Percentiles rank a stretch among this genome's conserved stretches.
Conservation (phyloP, 2,888 invertebrate species). For the Nudaria mundana region DNA sequence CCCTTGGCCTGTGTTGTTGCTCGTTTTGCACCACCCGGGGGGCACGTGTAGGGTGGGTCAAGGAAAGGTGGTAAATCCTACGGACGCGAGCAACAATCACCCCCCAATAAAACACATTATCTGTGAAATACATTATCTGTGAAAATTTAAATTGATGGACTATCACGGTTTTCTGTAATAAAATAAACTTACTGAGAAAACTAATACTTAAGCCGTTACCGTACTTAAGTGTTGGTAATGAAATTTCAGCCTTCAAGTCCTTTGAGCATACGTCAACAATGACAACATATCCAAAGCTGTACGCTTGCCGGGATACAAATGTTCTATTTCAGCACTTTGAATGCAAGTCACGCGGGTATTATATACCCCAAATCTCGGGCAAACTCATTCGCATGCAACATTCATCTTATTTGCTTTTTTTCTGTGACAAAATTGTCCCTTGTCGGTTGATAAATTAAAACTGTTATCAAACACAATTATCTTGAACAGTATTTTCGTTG, state of each 20-base stretch:
- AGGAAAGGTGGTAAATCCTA: no score
- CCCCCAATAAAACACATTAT: no score
- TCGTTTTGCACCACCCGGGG: no score
- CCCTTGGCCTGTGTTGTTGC: no score
- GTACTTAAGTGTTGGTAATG: neutral
- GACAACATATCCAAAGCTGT: slow-evolving; percentile 7
- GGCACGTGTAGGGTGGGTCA: no score
- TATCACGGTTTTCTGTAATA: no score
- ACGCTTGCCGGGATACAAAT: slow-evolving; percentile 34
- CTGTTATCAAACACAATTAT: slow-evolving; percentile 27
- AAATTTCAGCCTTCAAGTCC: neutral
- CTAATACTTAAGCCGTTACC: no score
- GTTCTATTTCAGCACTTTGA: slow-evolving; percentile 20
- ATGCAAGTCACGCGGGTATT: slow-evolving; percentile 32
- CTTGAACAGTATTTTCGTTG: slow-evolving; percentile 24
- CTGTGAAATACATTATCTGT: no score
- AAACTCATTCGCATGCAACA: slow-evolving; percentile 45
- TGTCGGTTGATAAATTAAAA: slow-evolving; percentile 26
- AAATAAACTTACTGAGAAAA: no score
- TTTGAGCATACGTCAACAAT: slow-evolving; percentile 1
- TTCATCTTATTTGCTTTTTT: slow-evolving; percentile 43
- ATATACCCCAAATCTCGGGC: slow-evolving; percentile 26
- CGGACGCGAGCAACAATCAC: no score
- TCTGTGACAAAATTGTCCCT: slow-evolving; percentile 20
- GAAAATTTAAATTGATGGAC: no score